Percentiles rank a stretch among this genome's conserved stretches.
Conservation (phyloP, 2,888 invertebrate species). For the Scaptomyza polygonia region DNA sequence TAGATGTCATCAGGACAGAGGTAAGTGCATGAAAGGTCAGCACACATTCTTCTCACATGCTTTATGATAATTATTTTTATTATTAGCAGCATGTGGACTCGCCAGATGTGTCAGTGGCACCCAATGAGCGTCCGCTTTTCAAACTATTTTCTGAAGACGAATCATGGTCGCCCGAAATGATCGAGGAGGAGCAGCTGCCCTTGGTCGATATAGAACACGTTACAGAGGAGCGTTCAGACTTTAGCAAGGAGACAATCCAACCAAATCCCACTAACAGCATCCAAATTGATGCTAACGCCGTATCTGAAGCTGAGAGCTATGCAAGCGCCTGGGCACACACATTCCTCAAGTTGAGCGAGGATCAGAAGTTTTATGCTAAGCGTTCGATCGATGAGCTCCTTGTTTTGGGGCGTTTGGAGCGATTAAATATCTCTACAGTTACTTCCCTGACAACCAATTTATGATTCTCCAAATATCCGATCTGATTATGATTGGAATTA, state of each 20-base stretch:
- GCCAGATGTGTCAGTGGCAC: not conserved
- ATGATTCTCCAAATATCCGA: slow-evolving; percentile 23
- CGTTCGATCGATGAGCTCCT: slow-evolving; percentile 69
- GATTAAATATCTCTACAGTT: slow-evolving; percentile 63
- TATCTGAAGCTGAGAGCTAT: slow-evolving; percentile 68
- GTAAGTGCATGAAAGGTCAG: not conserved
- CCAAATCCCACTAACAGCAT: slow-evolving; percentile 22
- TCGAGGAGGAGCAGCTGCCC: slow-evolving; percentile 24
- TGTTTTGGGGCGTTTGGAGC: slow-evolving; percentile 59
- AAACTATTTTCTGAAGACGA: slow-evolving; percentile 64
- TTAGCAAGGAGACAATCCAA: slow-evolving; percentile 25
- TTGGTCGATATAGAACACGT: slow-evolving; percentile 49
- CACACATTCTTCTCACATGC: not conserved
- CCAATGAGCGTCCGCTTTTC: slow-evolving; percentile 47
- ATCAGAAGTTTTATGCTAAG: slow-evolving; percentile 70
- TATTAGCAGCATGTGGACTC: not conserved
- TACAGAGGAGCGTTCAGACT: slow-evolving; percentile 32
- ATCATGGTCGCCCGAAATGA: slow-evolving; percentile 34
- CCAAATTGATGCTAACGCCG: slow-evolving; percentile 53
- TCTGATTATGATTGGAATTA: slow-evolving; percentile 1
- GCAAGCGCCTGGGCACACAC: slow-evolving; percentile 68
- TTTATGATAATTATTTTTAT: not conserved
- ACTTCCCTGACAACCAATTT: slow-evolving; percentile 65
- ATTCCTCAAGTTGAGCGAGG: slow-evolving; percentile 66
- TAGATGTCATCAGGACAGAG: slow-evolving; percentile 3